A percentile compares a stretch with the other conserved stretches of the same genome.
Evolutionary conservation across 2,113 vertebrate species (phyloP).

Genomic region (Eulemur macaco): DNA sequence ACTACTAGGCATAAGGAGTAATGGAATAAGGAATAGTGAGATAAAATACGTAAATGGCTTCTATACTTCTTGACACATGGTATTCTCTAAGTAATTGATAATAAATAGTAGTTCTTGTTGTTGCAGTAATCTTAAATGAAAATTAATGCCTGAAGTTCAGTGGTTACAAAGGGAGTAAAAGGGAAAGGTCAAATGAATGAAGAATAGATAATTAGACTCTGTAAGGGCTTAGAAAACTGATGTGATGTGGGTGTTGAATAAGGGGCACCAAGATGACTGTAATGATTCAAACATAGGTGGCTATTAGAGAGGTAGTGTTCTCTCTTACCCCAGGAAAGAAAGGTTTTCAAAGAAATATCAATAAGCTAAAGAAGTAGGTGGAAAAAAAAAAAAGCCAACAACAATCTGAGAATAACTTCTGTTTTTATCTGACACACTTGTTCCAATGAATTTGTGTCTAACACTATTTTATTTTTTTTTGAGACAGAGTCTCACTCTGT

Average conservation of each 20-base stretch:
- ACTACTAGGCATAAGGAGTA: neutral
- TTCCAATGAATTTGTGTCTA: slow-evolving; percentile 35
- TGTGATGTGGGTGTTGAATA: neutral
- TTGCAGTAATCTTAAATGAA: slow-evolving; percentile 1
- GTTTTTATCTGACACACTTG: neutral
- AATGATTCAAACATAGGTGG: neutral
- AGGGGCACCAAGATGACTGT: neutral
- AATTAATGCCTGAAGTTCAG: slow-evolving; percentile 32
- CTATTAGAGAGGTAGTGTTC: neutral
- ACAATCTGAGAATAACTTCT: neutral
- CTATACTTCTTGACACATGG: neutral
- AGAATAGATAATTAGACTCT: neutral
- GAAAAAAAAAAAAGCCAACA: neutral
- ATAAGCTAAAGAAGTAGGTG: neutral
- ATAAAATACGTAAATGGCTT: neutral
- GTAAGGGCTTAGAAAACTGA: neutral
- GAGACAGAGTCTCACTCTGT: too few relatives aligned
- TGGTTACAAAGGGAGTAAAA: slow-evolving; percentile 19
- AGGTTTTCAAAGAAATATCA: neutral
- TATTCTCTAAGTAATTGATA: neutral
- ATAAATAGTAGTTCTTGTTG: neutral
- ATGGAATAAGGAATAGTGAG: neutral
- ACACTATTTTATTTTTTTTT: neutral
- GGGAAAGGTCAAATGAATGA: neutral
- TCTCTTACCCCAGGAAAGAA: neutral